Evolutionary conservation across 2,113 vertebrate species (phyloP).

Genomic region (Neodon shergylaensis): DNA sequence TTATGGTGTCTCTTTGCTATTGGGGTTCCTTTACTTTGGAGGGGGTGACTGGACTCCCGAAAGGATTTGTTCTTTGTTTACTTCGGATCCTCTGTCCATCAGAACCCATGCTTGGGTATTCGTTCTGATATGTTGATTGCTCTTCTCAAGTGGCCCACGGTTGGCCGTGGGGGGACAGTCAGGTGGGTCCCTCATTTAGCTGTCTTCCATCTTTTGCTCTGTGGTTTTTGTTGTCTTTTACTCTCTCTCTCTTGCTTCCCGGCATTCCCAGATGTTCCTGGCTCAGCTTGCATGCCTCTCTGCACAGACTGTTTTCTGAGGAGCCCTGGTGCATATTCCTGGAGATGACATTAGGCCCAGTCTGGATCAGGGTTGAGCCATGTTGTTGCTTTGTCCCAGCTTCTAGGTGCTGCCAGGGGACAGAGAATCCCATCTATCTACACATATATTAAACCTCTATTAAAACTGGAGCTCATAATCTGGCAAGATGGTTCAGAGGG

Average conservation of each 20-base stretch:
- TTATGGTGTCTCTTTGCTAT: not conserved
- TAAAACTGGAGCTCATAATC: not conserved
- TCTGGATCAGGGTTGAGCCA: not conserved
- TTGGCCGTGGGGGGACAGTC: not conserved
- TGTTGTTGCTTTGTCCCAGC: not conserved
- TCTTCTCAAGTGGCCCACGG: not conserved
- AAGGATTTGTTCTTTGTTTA: not conserved
- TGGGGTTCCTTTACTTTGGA: not conserved
- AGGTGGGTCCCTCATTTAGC: not conserved
- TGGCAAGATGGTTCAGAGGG: not conserved
- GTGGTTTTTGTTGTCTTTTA: not conserved
- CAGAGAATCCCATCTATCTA: not conserved
- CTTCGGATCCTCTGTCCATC: not conserved
- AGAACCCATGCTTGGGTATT: not conserved
- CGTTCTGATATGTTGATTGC: not conserved
- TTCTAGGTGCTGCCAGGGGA: not conserved
- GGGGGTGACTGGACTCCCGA: not conserved
- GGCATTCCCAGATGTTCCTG: not conserved
- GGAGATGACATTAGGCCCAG: not conserved
- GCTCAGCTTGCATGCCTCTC: not conserved
- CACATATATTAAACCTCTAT: not conserved
- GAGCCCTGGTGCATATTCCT: not conserved
- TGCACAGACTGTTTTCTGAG: not conserved
- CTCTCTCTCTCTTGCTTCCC: not conserved
- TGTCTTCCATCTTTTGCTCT: not conserved